Conservation (phyloP, 2,113 vertebrate genomes). For the Chaenogobius annularis region DNA sequence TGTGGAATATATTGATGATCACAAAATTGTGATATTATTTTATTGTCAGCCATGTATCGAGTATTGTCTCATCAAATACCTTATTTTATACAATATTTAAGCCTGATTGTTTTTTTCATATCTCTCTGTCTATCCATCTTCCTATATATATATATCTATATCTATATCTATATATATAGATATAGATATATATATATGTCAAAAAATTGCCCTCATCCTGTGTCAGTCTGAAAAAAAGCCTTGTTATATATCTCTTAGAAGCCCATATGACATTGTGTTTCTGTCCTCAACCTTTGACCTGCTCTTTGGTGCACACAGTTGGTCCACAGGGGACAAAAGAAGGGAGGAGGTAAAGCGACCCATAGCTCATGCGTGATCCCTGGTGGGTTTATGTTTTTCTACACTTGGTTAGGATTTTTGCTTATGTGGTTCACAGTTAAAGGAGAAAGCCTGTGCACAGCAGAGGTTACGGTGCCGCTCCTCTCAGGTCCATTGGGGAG, state of each 20-base stretch:
- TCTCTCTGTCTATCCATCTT: no score
- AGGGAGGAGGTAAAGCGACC: neutral
- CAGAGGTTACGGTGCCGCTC: slow-evolving; percentile 51
- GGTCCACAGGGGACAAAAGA: slow-evolving; percentile 14
- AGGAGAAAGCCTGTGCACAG: slow-evolving; percentile 33
- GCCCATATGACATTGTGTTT: slow-evolving; percentile 33
- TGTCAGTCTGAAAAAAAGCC: slow-evolving; percentile 12
- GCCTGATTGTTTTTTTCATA: no score
- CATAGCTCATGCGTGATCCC: slow-evolving; percentile 6
- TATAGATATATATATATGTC: no score
- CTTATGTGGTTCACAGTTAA: slow-evolving; percentile 43
- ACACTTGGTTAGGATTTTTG: slow-evolving; percentile 30
- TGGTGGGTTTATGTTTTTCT: slow-evolving; percentile 17
- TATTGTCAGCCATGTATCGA: no score
- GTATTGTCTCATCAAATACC: no score
- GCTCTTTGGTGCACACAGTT: slow-evolving; percentile 16
- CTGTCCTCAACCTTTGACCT: slow-evolving; percentile 46
- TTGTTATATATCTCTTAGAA: slow-evolving; percentile 19
- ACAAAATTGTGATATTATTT: no score
- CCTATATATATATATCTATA: no score
- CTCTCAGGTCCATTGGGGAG: slow-evolving; percentile 51
- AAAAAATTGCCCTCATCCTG: neutral
- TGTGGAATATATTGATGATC: no score
- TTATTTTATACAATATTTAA: no score
- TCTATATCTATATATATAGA: no score